Evolutionary conservation across 2,113 vertebrate genomes (phyloP).

Genomic region (Notarius lentiginosus): DNA sequence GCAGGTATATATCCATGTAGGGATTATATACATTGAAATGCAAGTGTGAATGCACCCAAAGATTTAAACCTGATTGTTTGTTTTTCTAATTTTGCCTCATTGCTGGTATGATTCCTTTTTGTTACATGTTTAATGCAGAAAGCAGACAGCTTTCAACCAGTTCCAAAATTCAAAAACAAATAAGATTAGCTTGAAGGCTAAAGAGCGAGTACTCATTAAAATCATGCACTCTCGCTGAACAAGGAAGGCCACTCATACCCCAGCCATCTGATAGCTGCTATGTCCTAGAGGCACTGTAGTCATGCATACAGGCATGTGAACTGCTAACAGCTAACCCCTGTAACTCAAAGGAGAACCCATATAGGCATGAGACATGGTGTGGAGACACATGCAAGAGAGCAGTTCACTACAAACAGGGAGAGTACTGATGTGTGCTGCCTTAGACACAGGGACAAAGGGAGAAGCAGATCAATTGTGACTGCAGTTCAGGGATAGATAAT

Average conservation of each 20-base stretch:
- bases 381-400: background rate
- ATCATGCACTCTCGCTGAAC: constrained; percentile 15
- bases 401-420: background rate
- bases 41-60: constrained; percentile 8
- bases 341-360: constrained; percentile 17
- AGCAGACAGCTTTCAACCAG: background rate
- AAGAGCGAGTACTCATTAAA: constrained; percentile 3
- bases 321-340: background rate
- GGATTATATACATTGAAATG: background rate
- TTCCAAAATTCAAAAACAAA: constrained; percentile 11
- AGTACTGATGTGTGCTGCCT: constrained; percentile 10
- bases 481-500: constrained; percentile 6
- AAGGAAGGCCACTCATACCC: constrained; percentile 28
- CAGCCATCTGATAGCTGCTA: background rate
- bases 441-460: constrained; percentile 28
- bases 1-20: background rate
- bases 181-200: background rate
- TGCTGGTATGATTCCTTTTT: background rate
- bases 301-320: constrained; percentile 29
- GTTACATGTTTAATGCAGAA: background rate
- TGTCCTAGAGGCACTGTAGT: constrained; percentile 19
- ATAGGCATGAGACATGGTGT: background rate
- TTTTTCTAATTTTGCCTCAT: background rate
- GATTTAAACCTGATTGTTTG: constrained; percentile 3
- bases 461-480: constrained; percentile 32